Evolutionary conservation across 2,797 vertebrate species (phyloP).

Genomic region (Cossypha caffra): DNA sequence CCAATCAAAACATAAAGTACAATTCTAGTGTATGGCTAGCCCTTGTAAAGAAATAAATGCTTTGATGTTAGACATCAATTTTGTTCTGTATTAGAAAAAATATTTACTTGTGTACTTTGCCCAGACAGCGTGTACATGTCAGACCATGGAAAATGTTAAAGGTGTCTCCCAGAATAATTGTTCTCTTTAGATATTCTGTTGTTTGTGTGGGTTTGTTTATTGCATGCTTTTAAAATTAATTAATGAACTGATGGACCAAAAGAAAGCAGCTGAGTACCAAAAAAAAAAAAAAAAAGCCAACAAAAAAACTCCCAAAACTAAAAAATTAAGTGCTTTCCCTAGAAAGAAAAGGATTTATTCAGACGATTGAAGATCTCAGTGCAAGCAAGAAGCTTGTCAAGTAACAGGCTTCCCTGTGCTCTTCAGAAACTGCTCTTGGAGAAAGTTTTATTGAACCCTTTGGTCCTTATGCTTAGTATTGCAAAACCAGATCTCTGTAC

Average conservation of each 20-base stretch:
- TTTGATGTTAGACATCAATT: not conserved
- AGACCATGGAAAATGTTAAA: not conserved
- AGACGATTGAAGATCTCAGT: not conserved
- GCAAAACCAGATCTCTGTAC: not conserved
- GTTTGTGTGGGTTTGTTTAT: not conserved
- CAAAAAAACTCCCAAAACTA: rapidly evolving
- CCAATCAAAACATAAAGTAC: not conserved
- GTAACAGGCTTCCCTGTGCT: not conserved
- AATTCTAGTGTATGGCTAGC: not conserved
- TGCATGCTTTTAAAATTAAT: not conserved
- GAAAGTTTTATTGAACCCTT: not conserved
- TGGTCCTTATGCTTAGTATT: no score
- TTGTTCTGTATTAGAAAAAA: not conserved
- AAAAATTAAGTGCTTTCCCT: not conserved
- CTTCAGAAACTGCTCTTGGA: not conserved
- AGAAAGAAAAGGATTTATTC: not conserved
- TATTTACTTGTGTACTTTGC: not conserved
- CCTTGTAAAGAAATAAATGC: not conserved
- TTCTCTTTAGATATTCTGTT: not conserved
- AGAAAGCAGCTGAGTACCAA: not conserved
- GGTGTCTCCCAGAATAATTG: not conserved
- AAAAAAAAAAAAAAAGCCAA: not conserved
- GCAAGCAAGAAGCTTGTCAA: not conserved
- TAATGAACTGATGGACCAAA: not conserved
- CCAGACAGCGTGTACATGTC: not conserved